Percentiles rank a stretch among this genome's conserved stretches.
Evolutionary conservation across 2,888 invertebrate species (phyloP).

Genomic region (Callinectes sapidus): DNA sequence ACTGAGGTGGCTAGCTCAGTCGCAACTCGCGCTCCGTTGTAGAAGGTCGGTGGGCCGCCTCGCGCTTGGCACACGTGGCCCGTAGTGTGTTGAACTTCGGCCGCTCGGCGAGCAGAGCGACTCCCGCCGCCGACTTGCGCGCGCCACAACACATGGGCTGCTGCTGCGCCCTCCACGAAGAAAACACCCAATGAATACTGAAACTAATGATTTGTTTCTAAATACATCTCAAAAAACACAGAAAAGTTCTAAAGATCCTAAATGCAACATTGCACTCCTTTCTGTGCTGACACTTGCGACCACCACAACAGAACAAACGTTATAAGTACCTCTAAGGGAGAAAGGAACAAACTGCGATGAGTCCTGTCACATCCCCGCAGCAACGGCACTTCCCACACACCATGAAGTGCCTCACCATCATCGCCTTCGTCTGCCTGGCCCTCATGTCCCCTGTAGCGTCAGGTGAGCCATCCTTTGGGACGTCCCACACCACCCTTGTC

Average conservation of each 20-base stretch:
- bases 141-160: neutral
- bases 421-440: neutral
- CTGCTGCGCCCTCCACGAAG: neutral
- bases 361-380: neutral
- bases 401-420: constrained; percentile 15
- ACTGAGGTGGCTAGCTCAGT: constrained; percentile 26
- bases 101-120: neutral
- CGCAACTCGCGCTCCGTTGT: constrained; percentile 36
- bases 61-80: constrained; percentile 5
- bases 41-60: constrained; percentile 28
- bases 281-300: neutral
- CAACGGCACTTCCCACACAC: neutral
- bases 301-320: neutral
- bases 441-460: neutral
- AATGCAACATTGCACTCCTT: neutral
- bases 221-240: neutral
- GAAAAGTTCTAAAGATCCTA: neutral
- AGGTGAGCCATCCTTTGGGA: neutral
- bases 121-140: neutral
- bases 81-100: neutral
- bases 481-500: neutral
- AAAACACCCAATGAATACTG: neutral
- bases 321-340: neutral
- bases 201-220: neutral
- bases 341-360: neutral